phyloP scores from a whole-genome alignment of 2,797 vertebrate species.

The Cyprinella venusta region DNA sequence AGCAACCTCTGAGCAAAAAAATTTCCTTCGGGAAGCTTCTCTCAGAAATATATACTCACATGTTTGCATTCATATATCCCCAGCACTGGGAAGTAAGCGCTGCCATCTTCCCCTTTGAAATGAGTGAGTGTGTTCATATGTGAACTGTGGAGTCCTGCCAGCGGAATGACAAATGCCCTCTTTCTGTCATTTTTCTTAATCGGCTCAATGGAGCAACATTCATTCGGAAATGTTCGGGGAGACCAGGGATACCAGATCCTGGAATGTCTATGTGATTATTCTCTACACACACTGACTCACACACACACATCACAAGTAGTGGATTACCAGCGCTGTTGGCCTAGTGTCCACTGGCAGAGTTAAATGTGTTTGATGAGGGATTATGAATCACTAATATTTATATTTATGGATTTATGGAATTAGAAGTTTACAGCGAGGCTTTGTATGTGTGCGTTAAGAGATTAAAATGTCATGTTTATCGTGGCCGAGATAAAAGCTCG shows the following conservation, averaged over 20 bases:
- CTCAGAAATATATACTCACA: constrained; percentile 9
- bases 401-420: constrained; percentile 52
- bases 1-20: constrained; percentile 6
- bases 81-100: background rate
- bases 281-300: constrained; percentile 15
- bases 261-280: constrained; percentile 38
- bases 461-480: constrained; percentile 42
- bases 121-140: constrained; percentile 45
- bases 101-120: constrained; percentile 29
- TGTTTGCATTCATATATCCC: constrained; percentile 8
- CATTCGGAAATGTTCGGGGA: constrained; percentile 36
- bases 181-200: constrained; percentile 48
- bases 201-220: constrained; percentile 45
- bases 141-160: constrained; percentile 37
- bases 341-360: constrained; percentile 46
- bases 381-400: constrained; percentile 52
- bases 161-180: constrained; percentile 47
- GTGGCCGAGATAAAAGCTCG: constrained; percentile 19
- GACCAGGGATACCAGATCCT: constrained; percentile 34
- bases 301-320: constrained; percentile 8
- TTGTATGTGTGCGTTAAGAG: constrained; percentile 26
- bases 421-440: constrained; percentile 29
- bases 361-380: constrained; percentile 53
- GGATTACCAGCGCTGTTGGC: constrained; percentile 44
- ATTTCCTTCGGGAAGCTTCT: background rate